These are phyloP conservation scores for Hylia prasina DNA, from an alignment of 2,113 vertebrate genomes.

Conservation along the genomic window DNA sequence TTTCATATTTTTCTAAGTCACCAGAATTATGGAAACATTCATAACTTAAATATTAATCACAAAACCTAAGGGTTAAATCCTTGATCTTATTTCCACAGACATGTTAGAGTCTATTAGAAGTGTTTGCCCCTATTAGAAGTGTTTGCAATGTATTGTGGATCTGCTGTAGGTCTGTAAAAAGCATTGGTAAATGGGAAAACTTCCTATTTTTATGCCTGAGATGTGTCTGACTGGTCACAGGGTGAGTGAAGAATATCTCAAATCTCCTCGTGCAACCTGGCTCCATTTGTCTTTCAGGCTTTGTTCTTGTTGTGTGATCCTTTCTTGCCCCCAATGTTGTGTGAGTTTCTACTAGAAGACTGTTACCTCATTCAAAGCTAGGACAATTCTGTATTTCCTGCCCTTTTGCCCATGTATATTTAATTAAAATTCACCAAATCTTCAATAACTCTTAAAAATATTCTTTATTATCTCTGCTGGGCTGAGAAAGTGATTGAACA, in stretches of 20 bases:
- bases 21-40: neutral
- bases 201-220: neutral
- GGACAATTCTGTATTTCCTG: neutral
- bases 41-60: neutral
- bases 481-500: conserved; percentile 1
- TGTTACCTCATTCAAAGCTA: neutral
- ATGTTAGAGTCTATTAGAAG: neutral
- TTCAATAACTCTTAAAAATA: neutral
- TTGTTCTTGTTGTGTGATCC: neutral
- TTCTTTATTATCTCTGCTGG: neutral
- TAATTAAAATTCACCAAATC: conserved; percentile 21
- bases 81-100: neutral
- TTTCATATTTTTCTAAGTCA: neutral
- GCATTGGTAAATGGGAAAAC: neutral
- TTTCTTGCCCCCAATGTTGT: neutral
- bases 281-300: neutral
- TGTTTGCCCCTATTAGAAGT: neutral
- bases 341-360: neutral
- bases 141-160: neutral
- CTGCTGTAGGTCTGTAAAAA: neutral
- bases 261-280: neutral
- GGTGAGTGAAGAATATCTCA: neutral
- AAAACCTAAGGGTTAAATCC: neutral
- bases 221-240: neutral
- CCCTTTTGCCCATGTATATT: neutral